phyloP scores from a whole-genome alignment of 1,140 invertebrate genomes.

The Macrobrachium rosenbergii region DNA sequence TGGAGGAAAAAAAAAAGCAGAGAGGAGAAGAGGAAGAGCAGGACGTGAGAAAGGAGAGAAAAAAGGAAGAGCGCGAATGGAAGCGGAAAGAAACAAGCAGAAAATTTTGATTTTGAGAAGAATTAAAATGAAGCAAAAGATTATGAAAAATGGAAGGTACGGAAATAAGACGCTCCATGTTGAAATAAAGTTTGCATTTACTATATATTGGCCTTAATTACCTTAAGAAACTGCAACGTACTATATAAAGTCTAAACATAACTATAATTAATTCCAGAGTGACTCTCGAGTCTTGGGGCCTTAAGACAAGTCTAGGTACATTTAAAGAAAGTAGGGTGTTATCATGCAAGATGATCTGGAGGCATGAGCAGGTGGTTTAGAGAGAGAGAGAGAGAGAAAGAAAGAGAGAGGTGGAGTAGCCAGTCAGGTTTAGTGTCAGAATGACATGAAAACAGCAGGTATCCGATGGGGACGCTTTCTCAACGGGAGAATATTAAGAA shows the following conservation, averaged over 20 bases:
- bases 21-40: no score
- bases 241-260: background rate
- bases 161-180: no score
- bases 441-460: background rate
- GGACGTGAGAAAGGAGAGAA: background rate
- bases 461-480: background rate
- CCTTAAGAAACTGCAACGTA: slow-evolving; percentile 1
- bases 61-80: background rate
- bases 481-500: background rate
- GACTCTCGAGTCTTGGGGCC: background rate
- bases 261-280: no score
- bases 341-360: no score
- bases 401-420: background rate
- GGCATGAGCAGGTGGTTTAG: background rate
- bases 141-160: background rate
- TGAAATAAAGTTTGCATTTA: background rate
- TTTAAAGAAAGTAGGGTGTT: background rate
- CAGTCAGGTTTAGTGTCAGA: background rate
- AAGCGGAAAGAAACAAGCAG: no score
- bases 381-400: slow-evolving; percentile 1
- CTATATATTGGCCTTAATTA: background rate
- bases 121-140: background rate
- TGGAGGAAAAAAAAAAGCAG: background rate
- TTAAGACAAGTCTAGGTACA: background rate
- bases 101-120: background rate